Evolutionary conservation across 2,113 vertebrate species (phyloP), one percentile per base, ranked within the genome.

Genomic region (Phylloscopus trochiloides): DNA sequence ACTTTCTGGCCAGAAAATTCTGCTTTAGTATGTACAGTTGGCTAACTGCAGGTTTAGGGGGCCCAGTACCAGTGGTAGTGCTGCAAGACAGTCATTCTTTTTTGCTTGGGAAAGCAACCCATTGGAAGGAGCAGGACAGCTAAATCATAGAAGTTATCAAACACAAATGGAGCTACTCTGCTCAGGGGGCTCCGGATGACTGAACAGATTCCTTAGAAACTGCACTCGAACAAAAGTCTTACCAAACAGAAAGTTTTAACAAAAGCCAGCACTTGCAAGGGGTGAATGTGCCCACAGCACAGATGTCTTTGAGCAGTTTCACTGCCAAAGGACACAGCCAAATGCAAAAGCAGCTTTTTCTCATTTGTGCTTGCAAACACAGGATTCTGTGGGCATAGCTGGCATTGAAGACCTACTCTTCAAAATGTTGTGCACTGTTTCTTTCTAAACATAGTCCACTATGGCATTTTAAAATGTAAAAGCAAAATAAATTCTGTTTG

Each of bases 311-410:
- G 1, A 93, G 67, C 28, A 74, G 47, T 77, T 93, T 88, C 78
- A 52, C 21, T 77, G 75, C 59, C 75, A 71, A 74, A 90, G 45
- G 74, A 92, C 55, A 38, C 3, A 7, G 72, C 51, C 71, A 92
- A 88, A 67, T 67, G 63, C 67, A 88, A 95, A 59, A 94, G 63
- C 87, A 96, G 88, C 55, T 63, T 86, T 91, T 96, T 57, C 66
- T 82, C 87, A 85, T 50, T 73, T 3, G 0, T 82, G 52, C 83
- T 92, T 77, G 62, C 81, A 93, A 79, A 90, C 82, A 66, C 52
- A 43, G 40, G 63, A 73, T 76, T 91, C 78, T 88, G 63, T 5
- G 8, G 63, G 75, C 78, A 88, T 50, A 59, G 72, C 42, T 86
- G 63, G 43, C 72, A 65, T 19, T 9, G 65, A 62, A 72, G 58